phyloP scores from a whole-genome alignment of 2,113 vertebrate genomes.

The Progne subis region DNA sequence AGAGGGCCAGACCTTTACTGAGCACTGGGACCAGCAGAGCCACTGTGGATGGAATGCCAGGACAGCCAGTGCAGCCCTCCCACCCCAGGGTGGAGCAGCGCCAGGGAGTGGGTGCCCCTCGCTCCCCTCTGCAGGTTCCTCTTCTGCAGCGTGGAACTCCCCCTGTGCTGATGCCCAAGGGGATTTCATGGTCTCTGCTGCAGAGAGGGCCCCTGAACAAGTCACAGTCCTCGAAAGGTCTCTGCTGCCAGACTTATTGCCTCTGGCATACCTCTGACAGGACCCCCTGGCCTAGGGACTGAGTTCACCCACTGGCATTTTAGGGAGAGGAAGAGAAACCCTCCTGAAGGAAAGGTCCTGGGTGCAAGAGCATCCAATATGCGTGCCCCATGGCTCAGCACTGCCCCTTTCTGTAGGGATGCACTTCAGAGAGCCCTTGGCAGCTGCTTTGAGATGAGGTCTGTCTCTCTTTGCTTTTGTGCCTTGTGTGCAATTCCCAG shows the following conservation, averaged over 20 bases:
- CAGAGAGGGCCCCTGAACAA: background rate
- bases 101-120: rapidly evolving
- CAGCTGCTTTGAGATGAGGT: background rate
- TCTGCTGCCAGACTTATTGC: rapidly evolving
- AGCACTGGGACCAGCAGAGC: rapidly evolving
- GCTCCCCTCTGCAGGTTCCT: background rate
- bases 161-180: background rate
- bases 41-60: background rate
- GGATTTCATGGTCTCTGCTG: background rate
- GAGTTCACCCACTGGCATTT: background rate
- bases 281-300: background rate
- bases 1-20: rapidly evolving
- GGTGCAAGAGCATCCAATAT: background rate
- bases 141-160: background rate
- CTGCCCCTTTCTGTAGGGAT: background rate
- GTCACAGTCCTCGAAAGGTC: background rate
- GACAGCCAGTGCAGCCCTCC: background rate
- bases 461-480: background rate
- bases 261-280: rapidly evolving
- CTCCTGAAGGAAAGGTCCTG: background rate
- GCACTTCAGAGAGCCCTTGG: background rate
- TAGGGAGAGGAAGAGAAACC: background rate
- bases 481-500: constrained; percentile 28
- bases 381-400: background rate
- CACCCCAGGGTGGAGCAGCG: rapidly evolving